Conservation (phyloP, 2,888 invertebrate genomes). For the Barypeithes pellucidus region DNA sequence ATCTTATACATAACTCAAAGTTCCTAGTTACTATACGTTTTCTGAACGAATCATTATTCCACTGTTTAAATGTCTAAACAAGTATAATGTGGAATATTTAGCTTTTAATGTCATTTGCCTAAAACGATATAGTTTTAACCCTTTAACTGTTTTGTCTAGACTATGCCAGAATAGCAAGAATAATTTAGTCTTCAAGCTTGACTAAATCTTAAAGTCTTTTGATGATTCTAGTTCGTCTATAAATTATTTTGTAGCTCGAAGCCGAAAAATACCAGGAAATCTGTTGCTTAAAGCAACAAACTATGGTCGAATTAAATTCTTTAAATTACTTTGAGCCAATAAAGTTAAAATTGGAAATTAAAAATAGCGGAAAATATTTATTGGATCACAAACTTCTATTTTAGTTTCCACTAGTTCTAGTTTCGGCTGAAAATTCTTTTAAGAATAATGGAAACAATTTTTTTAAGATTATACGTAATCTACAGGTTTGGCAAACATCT, state of each 20-base stretch:
- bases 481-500: too few relatives aligned
- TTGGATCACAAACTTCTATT: background rate
- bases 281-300: constrained; percentile 18
- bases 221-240: background rate
- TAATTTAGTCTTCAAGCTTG: constrained; percentile 14
- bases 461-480: too few relatives aligned
- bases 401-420: background rate
- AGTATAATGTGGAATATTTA: constrained; percentile 1
- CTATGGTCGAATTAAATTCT: background rate
- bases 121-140: constrained; percentile 1
- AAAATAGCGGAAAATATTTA: background rate
- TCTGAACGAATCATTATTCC: background rate
- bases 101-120: constrained; percentile 6
- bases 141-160: constrained; percentile 21
- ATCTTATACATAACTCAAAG: too few relatives aligned
- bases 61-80: background rate
- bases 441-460: too few relatives aligned
- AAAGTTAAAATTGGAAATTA: background rate
- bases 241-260: background rate
- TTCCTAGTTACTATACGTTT: too few relatives aligned
- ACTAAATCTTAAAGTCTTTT: constrained; percentile 13
- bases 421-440: background rate
- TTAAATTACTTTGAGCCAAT: background rate
- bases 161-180: constrained; percentile 2
- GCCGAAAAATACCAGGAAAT: constrained; percentile 9